Evolutionary conservation across 2,113 vertebrate species (phyloP).

Genomic region (Melanotaenia duboulayi): DNA sequence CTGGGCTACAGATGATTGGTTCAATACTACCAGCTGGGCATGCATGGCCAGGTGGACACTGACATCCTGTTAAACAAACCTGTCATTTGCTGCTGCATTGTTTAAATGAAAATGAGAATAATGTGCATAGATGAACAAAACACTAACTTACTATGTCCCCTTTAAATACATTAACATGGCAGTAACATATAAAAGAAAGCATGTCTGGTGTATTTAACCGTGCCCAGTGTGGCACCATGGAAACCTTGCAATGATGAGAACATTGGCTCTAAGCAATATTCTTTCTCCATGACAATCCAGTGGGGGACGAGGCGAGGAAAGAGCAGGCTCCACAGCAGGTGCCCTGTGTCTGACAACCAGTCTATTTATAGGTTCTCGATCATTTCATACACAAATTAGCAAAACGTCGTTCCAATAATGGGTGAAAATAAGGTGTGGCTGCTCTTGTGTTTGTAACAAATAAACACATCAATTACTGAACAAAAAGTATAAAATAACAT

Average conservation of each 20-base stretch:
- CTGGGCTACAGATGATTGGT: constrained; percentile 83
- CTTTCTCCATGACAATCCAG: constrained; percentile 17
- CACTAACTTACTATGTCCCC: neutral
- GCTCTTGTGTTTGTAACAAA: constrained; percentile 1
- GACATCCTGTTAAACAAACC: constrained; percentile 57
- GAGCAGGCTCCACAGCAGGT: constrained; percentile 36
- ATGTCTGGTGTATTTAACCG: constrained; percentile 12
- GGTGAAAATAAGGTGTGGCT: constrained; percentile 12
- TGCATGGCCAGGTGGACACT: constrained; percentile 84
- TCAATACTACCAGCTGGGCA: constrained; percentile 86
- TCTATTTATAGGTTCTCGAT: constrained; percentile 57
- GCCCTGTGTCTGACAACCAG: constrained; percentile 41
- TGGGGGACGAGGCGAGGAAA: constrained; percentile 34
- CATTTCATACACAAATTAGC: constrained; percentile 64
- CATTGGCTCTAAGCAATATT: constrained; percentile 14
- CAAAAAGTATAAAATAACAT: neutral
- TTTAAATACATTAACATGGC: neutral
- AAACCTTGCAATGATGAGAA: constrained; percentile 36
- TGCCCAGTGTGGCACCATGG: constrained; percentile 10
- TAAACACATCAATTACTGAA: neutral
- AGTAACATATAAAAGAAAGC: neutral
- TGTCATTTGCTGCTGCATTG: neutral
- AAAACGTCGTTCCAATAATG: constrained; percentile 32
- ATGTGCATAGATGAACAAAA: neutral
- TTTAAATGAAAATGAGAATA: neutral